Percentiles rank a stretch among this genome's conserved stretches.
phyloP scores from a whole-genome alignment of 2,113 vertebrate species.

The Suricata suricatta region DNA sequence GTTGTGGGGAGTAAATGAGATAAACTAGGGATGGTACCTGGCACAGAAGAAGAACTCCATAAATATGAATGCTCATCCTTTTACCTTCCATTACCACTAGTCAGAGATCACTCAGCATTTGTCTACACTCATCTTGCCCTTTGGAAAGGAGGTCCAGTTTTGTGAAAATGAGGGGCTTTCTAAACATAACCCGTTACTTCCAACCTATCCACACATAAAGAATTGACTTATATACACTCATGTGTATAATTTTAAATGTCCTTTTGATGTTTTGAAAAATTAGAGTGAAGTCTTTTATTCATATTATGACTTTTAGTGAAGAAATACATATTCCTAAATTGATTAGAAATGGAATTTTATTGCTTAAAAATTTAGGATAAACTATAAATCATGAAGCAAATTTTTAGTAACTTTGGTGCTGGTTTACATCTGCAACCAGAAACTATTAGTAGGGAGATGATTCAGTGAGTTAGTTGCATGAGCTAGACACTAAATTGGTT shows the following conservation, averaged over 20 bases:
- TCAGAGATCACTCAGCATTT: background rate
- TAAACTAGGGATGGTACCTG: background rate
- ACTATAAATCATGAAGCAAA: background rate
- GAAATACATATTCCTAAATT: background rate
- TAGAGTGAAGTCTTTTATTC: background rate
- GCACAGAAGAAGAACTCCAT: background rate
- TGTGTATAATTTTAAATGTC: background rate
- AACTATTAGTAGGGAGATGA: background rate
- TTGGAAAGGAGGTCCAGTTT: background rate
- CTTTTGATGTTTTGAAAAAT: background rate
- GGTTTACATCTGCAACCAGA: background rate
- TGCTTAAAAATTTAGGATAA: background rate
- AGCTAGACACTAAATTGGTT: conserved; percentile 33
- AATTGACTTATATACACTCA: background rate
- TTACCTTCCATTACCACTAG: background rate
- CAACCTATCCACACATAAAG: background rate
- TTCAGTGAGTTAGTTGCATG: background rate
- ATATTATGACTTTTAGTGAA: background rate
- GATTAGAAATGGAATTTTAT: background rate
- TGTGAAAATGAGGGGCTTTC: background rate
- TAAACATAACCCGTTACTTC: background rate
- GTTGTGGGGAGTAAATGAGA: background rate
- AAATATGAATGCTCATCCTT: background rate
- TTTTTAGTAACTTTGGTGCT: background rate
- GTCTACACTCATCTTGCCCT: background rate